Evolutionary conservation across 2,888 invertebrate genomes (phyloP), one percentile per base, ranked within the genome.

Genomic region (Chymomyza amoena): DNA sequence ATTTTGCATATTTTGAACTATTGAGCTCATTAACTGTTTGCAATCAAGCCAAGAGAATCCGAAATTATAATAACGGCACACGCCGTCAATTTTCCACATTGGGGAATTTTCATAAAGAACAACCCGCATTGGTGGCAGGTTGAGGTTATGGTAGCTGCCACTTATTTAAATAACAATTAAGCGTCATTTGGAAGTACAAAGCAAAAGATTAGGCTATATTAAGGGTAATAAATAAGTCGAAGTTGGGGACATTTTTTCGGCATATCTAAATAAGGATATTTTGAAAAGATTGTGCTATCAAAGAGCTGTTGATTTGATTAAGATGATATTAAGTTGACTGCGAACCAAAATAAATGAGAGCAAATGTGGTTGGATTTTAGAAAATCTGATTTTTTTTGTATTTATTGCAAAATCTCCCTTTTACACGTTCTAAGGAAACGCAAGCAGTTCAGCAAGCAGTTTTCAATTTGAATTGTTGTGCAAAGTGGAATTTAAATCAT

Each of bases 1-100:
- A 84, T 72, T 84, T 87, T 84, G 83, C 87, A 87, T 84, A 85
- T 79, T 56, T 72, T 65, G 62, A 76, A 84, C 68, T 86, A 80
- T 75, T 87, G 79, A 74, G 78, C 85, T 84, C 86, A 87, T 84
- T 85, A 84, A 75, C 69, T 66, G 74, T 66, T 83, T 69, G 75
- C 75, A 80, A 79, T 87, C 84, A 83, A 71, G 76, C 68, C 67
- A 64, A 20, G 39, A 28, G 61, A 66, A 54, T n/a, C 61, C 61
- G 71, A 56, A 69, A 73, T 63, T 62, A 76, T 72, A 77, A 77
- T 71, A 39, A 54, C 54, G 54, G 20, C 54, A 54, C 54, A 20
- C 20, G 54, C 54, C 54, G 10, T 7, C 54, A 20, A 18, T 54
- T 54, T 54, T 20, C 54, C 20, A 20, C 54, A 18, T 54, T 70